Conservation (phyloP, 2,113 vertebrate species). For the Cyrtonyx montezumae region DNA sequence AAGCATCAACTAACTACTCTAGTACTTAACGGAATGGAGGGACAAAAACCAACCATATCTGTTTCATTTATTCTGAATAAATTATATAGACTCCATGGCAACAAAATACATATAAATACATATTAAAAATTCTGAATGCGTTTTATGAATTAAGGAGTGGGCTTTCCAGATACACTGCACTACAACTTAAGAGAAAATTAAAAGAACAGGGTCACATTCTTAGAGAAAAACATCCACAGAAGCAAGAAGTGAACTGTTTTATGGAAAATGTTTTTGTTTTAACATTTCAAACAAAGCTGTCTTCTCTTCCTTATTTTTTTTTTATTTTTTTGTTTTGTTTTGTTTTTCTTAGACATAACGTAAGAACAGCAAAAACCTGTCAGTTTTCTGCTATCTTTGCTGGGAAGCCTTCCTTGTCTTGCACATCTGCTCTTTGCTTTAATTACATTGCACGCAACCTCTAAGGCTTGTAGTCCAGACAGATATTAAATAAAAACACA, state of each 20-base stretch:
- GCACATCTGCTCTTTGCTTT: not conserved
- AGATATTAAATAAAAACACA: slow-evolving; percentile 29
- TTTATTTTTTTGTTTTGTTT: too few relatives aligned
- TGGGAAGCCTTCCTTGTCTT: slow-evolving; percentile 2
- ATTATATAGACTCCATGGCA: not conserved
- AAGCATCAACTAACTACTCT: not conserved
- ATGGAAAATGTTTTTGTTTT: not conserved
- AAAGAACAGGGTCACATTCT: not conserved
- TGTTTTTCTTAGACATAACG: not conserved
- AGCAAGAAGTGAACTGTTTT: not conserved
- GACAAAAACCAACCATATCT: not conserved
- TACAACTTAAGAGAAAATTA: not conserved
- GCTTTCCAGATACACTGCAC: not conserved
- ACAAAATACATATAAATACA: not conserved
- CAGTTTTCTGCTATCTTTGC: not conserved
- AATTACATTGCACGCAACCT: not conserved
- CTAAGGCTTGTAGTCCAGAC: not conserved
- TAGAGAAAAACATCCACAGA: not conserved
- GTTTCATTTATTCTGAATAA: not conserved
- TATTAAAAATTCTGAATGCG: not conserved
- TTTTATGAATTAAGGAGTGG: not conserved
- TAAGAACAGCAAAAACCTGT: not conserved
- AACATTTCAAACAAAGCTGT: not conserved
- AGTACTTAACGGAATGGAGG: not conserved
- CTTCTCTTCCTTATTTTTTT: not conserved